Evolutionary conservation across 2,113 vertebrate species (phyloP), one percentile per base, ranked within the genome.

Genomic region (Lates calcarifer): DNA sequence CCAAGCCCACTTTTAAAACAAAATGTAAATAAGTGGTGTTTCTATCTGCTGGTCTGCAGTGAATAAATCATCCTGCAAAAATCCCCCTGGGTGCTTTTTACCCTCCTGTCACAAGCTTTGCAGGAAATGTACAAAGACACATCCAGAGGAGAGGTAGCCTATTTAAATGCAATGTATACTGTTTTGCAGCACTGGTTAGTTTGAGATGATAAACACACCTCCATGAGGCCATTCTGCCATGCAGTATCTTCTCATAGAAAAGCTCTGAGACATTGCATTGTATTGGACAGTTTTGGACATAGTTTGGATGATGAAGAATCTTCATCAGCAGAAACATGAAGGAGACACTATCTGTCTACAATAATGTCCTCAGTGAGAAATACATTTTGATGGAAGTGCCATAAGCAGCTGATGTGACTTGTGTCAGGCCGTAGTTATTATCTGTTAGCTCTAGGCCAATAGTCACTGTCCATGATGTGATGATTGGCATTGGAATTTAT

Each of bases 61-160:
- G 63, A 70, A 69, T 61, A 74, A 80, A 76, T 76, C 72, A 71
- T 75, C 60, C 70, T 3, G 7, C 11, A 57, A 57, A 72, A n/a
- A n/a, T n/a, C 66, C 28, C 51, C 49, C 79, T 2, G 49, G 51
- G 47, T 12, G 6, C 41, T 81, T 51, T 2, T 5, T 20, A 64
- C 31, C 62, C 43, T 80, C 37, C 63, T 69, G 73, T 66, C 77
- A 53, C 55, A 22, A 12, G 35, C 57, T 73, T 56, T 26, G 60
- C 37, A 75, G 70, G 60, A 84, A 78, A 74, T 51, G 55, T 64
- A 53, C 51, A 47, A 28, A 17, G 62, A 51, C 37, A 56, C 26
- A 17, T 75, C 13, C 3, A 18, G 17, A 69, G 15, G 22, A 29
- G 45, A 33, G 31, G 37, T 2, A 24, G 13, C 43, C 22, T 53